Evolutionary conservation across 2,113 vertebrate genomes (phyloP).

Genomic region (Microcebus griseorufus): DNA sequence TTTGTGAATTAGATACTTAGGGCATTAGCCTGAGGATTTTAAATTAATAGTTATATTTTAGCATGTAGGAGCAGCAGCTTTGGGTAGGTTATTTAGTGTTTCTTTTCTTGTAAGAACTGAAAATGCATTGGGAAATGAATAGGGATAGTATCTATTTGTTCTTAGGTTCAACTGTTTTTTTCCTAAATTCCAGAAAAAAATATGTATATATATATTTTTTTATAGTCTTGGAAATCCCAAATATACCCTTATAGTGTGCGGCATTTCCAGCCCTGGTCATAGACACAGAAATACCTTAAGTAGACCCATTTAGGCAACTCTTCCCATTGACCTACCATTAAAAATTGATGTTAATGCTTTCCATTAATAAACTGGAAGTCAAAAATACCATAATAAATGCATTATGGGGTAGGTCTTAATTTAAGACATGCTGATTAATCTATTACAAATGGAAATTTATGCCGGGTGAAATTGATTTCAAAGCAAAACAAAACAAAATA

Average conservation of each 20-base stretch:
- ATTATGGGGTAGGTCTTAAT: conserved; percentile 33
- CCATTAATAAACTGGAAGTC: conserved; percentile 22
- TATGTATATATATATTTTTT: not conserved
- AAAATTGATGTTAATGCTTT: conserved; percentile 63
- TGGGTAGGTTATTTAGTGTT: conserved; percentile 31
- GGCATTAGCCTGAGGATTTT: not conserved
- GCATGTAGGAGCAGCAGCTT: not conserved
- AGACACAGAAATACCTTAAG: conserved; percentile 17
- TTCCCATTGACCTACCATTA: conserved; percentile 38
- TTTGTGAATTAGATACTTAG: not conserved
- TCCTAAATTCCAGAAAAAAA: not conserved
- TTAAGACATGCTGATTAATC: conserved; percentile 47
- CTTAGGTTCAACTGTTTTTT: not conserved
- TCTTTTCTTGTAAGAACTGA: not conserved
- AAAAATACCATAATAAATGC: conserved; percentile 4
- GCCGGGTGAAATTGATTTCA: conserved; percentile 26
- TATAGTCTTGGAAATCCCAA: not conserved
- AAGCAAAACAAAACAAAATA: not conserved
- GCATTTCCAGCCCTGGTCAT: not conserved
- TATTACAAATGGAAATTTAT: conserved; percentile 42
- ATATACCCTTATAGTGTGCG: not conserved
- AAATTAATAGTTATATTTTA: conserved; percentile 22
- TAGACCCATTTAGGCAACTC: not conserved
- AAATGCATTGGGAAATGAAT: conserved; percentile 18
- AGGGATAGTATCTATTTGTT: not conserved